Base-by-base conservation (phyloP, 2,113 vertebrate species). In the Todiramphus chloris region DNA sequence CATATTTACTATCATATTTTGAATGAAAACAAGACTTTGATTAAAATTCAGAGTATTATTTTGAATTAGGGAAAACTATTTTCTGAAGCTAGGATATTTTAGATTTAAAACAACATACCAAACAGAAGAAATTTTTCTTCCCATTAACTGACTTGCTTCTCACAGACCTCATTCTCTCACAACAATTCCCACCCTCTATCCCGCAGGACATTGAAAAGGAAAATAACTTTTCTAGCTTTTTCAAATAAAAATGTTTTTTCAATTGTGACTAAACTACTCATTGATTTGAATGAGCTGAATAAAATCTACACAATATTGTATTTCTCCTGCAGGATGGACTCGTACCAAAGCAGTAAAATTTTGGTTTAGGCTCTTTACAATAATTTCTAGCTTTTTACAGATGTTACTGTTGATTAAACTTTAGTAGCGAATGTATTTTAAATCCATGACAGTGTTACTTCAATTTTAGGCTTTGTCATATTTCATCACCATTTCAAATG, bases 111-210 rank as follows among this genome's bases (percentile, higher is more conserved):
- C 13, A 82, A 39, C 19, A 20, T 3, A 17, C 4, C 11, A 53
- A 78, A 84, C 12, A 86, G 23, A 74, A 67, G 12, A 53, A 83
- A 10, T 24, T 44, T 83, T 41, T 50, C 18, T 44, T 87, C n/a
- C 43, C 21, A 13, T 24, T 68, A 53, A 68, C 20, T 39, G 60
- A 37, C 10, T 50, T 62, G 33, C 31, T 79, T 83, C 60, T 60
- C 19, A 13, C 2, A 59, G 16, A 8, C 0, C 0, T 35, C 23
- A 7, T 46, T 66, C 31, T 69, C 50, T 60, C 33, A n/a, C 9
- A 91, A 23, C 13, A 46, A 9, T n/a, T 46, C 23, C n/a, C 8
- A 1, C 8, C 16, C 16, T 11, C 30, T 31, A 31, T 18, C 39
- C 11, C 53, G 5, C 33, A 4, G 60, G 51, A 53, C 24, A 63